A percentile compares a stretch with the other conserved stretches of the same genome.
These are phyloP conservation scores for Eupithecia subfuscata DNA, from an alignment of 2,888 invertebrate genomes.

Conservation along the genomic window DNA sequence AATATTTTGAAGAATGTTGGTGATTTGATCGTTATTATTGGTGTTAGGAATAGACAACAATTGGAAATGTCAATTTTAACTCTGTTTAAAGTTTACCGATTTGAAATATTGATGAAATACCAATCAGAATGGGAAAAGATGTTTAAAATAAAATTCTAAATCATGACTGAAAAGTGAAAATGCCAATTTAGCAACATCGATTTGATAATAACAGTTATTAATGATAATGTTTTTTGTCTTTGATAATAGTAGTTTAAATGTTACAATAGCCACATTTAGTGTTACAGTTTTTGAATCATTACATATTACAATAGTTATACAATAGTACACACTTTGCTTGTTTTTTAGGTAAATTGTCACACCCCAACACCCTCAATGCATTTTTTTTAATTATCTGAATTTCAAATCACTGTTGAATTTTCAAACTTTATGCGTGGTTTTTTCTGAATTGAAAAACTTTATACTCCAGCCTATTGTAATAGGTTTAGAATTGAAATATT, in stretches of 20 bases:
- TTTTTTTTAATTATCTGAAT: conserved; percentile 23
- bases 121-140: not conserved
- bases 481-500: conserved; percentile 24
- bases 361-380: conserved; percentile 16
- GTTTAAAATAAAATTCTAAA: conserved; percentile 35
- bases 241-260: conserved; percentile 41
- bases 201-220: conserved; percentile 41
- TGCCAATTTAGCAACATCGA: conserved; percentile 42
- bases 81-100: not conserved
- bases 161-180: conserved; percentile 36
- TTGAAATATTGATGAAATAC: not conserved
- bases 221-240: conserved; percentile 40
- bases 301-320: conserved; percentile 42
- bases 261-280: conserved; percentile 44
- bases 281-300: conserved; percentile 44
- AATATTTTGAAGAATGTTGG: not conserved
- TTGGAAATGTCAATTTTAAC: conserved; percentile 5
- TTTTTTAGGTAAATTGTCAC: conserved; percentile 31
- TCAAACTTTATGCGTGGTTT: conserved; percentile 34
- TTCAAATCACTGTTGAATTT: conserved; percentile 33
- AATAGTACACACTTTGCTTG: conserved; percentile 44
- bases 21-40: not conserved
- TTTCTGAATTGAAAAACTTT: conserved; percentile 17
- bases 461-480: conserved; percentile 30
- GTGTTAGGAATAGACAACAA: not conserved